Percentiles rank a stretch among this genome's conserved stretches.
These are phyloP conservation scores for Coryphaenoides rupestris DNA, from an alignment of 2,113 vertebrate species.

Conservation along the genomic window DNA sequence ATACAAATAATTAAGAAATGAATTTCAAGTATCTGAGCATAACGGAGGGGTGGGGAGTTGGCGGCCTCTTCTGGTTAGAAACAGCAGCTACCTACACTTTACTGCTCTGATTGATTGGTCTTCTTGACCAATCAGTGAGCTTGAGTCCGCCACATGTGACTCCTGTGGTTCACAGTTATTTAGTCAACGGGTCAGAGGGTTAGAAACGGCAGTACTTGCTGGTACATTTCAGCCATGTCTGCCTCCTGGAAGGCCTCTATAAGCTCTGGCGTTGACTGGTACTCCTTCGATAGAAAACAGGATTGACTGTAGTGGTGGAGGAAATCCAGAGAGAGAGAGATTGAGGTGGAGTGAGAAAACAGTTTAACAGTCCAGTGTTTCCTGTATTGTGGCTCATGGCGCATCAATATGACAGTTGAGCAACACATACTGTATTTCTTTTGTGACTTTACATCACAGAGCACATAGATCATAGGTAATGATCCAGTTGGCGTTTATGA, in stretches of 20 bases:
- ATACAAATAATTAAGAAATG: too few species aligned
- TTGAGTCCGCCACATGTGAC: neutral
- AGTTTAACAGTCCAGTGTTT: neutral
- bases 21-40: too few species aligned
- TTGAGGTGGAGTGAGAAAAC: neutral
- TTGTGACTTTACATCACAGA: neutral
- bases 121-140: too few species aligned
- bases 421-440: neutral
- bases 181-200: slow-evolving; percentile 4
- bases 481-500: neutral
- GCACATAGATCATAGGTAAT: neutral
- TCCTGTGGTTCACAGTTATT: neutral
- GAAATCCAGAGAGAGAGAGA: neutral
- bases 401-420: neutral
- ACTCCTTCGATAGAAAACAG: slow-evolving; percentile 36
- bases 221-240: slow-evolving; percentile 27
- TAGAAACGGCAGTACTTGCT: slow-evolving; percentile 33
- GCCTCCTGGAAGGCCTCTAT: slow-evolving; percentile 38
- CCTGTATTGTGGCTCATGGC: neutral
- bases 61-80: too few species aligned
- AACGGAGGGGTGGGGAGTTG: too few species aligned
- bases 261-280: slow-evolving; percentile 29
- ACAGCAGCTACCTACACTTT: too few species aligned
- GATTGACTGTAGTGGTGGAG: slow-evolving; percentile 21
- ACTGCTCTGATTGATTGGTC: too few species aligned